Base-by-base conservation (phyloP, 2,888 invertebrate genomes). In the Corythucha ciliata region DNA sequence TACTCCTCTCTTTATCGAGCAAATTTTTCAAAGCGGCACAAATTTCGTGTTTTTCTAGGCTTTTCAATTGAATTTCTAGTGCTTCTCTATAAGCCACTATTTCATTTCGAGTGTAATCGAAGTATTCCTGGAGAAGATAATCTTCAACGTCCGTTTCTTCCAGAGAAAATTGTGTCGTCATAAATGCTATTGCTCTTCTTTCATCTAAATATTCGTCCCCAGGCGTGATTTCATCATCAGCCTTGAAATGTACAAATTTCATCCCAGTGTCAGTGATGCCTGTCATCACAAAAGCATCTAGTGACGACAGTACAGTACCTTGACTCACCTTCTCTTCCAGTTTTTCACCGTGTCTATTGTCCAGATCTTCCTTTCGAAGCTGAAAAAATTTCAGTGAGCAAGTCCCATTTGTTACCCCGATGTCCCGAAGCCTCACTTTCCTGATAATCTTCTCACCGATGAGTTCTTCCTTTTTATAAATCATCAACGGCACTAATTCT, bases 391-490 rank as follows among this genome's bases (percentile, higher is more conserved):
- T 4, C 4, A 39, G 16, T 12, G n/a, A n/a, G 20, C 40, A 39
- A 16, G 40, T 16, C 6, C 40, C 40, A 8, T 39, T n/a, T 4
- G 40, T 39, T n/a, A 39, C 20, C 8, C 40, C 40, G 16, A 39
- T 39, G 21, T 39, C 40, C 22, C 40, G n/a, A n/a, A 39, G 20
- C n/a, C 40, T 20, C 8, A 39, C 18, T 20, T 4, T 7, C 21
- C 5, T 14, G 8, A 39, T 8, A 6, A 18, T 24, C 5, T 6
- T 6, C 21, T 39, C 21, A 4, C 40, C 40, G 7, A 39, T 39
- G 21, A 39, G 22, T 18, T 39, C 40, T 20, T 39, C n/a, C n/a
- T 39, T 39, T 4, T 14, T 39, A n/a, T 39, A 39, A n/a, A 39
- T 39, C 4, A 39, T 24, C n/a, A 39, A 21, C 4, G 40, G 40